These are phyloP conservation scores for Parus major DNA, from an alignment of 2,113 vertebrate genomes.

Conservation along the genomic window DNA sequence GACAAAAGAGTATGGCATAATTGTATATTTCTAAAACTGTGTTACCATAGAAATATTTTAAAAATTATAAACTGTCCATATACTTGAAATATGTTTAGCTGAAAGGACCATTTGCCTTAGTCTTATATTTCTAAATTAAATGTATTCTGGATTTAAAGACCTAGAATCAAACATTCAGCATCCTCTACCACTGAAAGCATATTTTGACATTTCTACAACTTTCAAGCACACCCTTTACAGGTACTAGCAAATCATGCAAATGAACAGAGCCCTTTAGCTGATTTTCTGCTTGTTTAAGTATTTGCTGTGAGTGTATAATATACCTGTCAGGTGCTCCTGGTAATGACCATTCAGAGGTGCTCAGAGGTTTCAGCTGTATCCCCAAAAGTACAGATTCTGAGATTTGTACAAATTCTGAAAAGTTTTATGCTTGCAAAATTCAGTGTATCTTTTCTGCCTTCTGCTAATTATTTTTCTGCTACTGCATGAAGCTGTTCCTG, in stretches of 20 bases:
- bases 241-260: background rate
- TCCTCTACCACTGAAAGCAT: background rate
- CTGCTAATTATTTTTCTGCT: background rate
- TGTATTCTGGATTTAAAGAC: background rate
- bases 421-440: background rate
- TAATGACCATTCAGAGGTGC: background rate
- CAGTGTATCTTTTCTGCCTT: background rate
- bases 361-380: background rate
- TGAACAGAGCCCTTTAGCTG: background rate
- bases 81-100: background rate
- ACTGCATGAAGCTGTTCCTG: background rate
- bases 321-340: background rate
- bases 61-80: background rate
- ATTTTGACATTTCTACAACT: background rate
- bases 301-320: background rate
- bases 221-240: background rate
- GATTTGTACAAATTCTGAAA: background rate
- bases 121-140: background rate
- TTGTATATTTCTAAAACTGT: background rate
- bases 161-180: background rate
- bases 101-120: background rate
- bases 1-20: background rate
- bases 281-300: background rate
- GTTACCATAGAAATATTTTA: background rate
- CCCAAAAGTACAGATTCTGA: background rate